Conservation (phyloP, 1,140 invertebrate species). For the Pollicipes pollicipes region DNA sequence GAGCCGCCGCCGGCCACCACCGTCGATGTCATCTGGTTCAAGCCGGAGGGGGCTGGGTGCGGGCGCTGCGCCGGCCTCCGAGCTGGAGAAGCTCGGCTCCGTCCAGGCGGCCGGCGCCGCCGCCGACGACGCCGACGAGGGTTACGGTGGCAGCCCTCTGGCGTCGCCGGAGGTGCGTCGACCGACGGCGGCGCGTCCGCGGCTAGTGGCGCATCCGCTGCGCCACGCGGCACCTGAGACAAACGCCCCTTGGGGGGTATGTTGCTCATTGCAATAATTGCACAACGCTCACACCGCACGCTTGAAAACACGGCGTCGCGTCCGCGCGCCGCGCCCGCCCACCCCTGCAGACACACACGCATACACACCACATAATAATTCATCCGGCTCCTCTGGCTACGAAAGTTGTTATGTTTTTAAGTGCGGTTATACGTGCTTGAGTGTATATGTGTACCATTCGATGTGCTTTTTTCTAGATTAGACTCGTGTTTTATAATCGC, state of each 20-base stretch:
- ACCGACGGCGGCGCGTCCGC: no score
- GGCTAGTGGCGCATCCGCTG: neutral
- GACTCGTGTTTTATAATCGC: constrained; percentile 1
- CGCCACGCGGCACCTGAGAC: neutral
- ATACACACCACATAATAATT: neutral
- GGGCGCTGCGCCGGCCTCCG: no score
- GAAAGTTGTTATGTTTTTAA: neutral
- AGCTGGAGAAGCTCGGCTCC: no score
- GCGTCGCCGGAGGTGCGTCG: neutral
- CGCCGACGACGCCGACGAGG: neutral
- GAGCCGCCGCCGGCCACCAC: neutral
- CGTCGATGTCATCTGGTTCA: no score
- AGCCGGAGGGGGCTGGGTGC: no score
- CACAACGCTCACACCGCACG: neutral
- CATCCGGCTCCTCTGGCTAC: neutral
- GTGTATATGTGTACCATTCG: neutral
- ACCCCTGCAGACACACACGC: neutral
- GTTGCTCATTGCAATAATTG: neutral
- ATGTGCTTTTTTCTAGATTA: neutral
- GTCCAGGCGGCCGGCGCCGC: no score
- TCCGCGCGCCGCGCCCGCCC: no score
- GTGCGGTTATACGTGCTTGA: neutral
- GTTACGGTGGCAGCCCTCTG: neutral
- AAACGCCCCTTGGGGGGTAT: neutral
- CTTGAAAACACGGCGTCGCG: neutral